Evolutionary conservation across 2,888 invertebrate genomes (phyloP).

Genomic region (Eupithecia pulchellata): DNA sequence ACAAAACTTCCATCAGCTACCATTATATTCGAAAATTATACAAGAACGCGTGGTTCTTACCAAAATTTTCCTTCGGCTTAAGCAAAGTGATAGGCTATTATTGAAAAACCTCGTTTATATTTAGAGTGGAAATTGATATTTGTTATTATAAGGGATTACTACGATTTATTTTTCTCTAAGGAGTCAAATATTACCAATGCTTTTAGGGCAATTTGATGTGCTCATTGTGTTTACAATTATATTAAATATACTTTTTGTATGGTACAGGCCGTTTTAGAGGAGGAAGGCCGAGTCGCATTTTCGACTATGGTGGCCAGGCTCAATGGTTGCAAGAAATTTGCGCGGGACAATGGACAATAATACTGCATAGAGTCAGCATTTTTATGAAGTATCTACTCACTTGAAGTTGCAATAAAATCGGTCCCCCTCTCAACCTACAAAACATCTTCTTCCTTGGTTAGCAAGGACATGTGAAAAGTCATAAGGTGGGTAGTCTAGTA

Average conservation of each 20-base stretch:
- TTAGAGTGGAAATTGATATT: constrained; percentile 49
- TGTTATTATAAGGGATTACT: constrained; percentile 33
- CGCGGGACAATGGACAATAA: too few species aligned
- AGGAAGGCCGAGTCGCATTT: not conserved
- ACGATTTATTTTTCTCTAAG: constrained; percentile 17
- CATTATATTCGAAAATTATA: not conserved
- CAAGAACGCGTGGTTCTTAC: not conserved
- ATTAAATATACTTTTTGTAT: not conserved
- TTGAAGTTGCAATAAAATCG: not conserved
- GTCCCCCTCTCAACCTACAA: not conserved
- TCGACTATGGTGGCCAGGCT: not conserved
- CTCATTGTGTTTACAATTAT: not conserved
- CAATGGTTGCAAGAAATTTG: not conserved
- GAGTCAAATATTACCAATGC: constrained; percentile 9
- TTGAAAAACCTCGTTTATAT: constrained; percentile 34
- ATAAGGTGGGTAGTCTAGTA: not conserved
- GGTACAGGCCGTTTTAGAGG: not conserved
- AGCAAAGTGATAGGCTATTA: constrained; percentile 15
- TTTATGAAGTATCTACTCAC: not conserved
- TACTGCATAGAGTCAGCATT: not conserved
- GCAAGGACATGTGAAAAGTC: not conserved
- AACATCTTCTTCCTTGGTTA: not conserved
- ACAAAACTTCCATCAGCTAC: not conserved
- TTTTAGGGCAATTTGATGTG: constrained; percentile 5
- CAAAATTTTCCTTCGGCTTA: constrained; percentile 13